A percentile compares a stretch with the other conserved stretches of the same genome.
phyloP scores from a whole-genome alignment of 2,113 vertebrate species.

The Gambusia affinis region DNA sequence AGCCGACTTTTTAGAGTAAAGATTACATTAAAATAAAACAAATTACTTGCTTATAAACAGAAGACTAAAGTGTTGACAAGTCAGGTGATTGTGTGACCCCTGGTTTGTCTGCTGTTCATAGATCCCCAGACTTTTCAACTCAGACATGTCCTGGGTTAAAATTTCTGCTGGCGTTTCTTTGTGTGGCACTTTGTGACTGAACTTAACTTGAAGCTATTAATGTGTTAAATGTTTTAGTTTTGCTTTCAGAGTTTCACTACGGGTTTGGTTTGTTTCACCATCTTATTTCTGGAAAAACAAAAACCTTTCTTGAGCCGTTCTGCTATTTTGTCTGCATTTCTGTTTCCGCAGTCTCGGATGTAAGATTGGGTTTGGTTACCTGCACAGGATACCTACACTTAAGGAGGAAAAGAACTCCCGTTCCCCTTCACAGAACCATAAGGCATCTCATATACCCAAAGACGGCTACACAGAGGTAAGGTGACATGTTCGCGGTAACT shows the following conservation, averaged over 20 bases:
- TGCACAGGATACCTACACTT: slow-evolving; percentile 96
- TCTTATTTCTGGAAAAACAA: not conserved
- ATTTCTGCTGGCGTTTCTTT: no score
- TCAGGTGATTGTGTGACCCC: not conserved
- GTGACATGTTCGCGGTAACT: not conserved
- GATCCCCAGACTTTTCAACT: not conserved
- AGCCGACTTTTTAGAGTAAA: not conserved
- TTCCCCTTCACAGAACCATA: slow-evolving; percentile 82
- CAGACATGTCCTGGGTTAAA: no score
- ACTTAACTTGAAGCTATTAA: not conserved
- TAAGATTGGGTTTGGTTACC: slow-evolving; percentile 96
- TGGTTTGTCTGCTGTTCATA: not conserved
- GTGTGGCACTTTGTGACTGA: not conserved
- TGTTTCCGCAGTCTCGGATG: slow-evolving; percentile 88
- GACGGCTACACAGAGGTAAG: slow-evolving; percentile 93
- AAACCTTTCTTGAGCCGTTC: not conserved
- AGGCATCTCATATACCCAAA: slow-evolving; percentile 82
- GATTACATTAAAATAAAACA: no score
- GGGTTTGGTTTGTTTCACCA: not conserved
- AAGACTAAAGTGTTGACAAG: not conserved
- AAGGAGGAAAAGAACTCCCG: slow-evolving; percentile 88
- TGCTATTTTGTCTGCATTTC: not conserved
- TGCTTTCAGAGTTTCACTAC: not conserved
- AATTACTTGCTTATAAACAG: no score
- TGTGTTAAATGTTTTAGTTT: not conserved